phyloP scores from a whole-genome alignment of 1,140 invertebrate species.

The Panulirus ornatus region DNA sequence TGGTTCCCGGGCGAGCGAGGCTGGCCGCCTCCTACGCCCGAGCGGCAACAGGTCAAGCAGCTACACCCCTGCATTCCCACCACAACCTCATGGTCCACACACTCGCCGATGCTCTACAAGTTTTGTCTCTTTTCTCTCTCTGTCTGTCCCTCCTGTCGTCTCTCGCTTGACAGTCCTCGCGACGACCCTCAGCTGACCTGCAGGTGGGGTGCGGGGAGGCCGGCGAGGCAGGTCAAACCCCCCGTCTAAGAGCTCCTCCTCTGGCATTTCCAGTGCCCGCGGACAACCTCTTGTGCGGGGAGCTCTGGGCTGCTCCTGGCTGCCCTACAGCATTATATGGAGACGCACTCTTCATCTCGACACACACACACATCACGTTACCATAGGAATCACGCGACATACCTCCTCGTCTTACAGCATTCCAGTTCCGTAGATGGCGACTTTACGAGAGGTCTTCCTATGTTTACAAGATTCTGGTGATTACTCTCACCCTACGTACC shows the following conservation, averaged over 20 bases:
- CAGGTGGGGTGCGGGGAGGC: conserved; percentile 42
- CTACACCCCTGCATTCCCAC: conserved; percentile 35
- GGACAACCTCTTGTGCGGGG: not conserved
- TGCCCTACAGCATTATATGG: conserved; percentile 15
- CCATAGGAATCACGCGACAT: not conserved
- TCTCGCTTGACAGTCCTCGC: not conserved
- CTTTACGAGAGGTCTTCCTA: not conserved
- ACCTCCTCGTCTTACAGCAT: conserved; percentile 46
- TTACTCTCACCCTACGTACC: not conserved
- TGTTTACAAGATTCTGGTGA: not conserved
- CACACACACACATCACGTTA: conserved; percentile 9
- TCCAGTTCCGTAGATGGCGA: conserved; percentile 26
- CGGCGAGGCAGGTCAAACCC: not conserved
- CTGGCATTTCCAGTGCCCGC: not conserved
- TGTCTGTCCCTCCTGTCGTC: not conserved
- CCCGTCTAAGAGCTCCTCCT: conserved; percentile 1
- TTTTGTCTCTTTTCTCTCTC: not conserved
- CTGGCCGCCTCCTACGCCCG: not conserved
- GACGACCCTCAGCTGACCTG: conserved; percentile 48
- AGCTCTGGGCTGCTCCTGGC: not conserved
- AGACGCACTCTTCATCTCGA: not conserved
- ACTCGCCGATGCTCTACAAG: no score
- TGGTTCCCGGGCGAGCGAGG: not conserved
- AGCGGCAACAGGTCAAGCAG: not conserved
- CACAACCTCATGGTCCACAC: not conserved